Conservation (phyloP, 2,888 invertebrate species). For the Pomacea canaliculata region DNA sequence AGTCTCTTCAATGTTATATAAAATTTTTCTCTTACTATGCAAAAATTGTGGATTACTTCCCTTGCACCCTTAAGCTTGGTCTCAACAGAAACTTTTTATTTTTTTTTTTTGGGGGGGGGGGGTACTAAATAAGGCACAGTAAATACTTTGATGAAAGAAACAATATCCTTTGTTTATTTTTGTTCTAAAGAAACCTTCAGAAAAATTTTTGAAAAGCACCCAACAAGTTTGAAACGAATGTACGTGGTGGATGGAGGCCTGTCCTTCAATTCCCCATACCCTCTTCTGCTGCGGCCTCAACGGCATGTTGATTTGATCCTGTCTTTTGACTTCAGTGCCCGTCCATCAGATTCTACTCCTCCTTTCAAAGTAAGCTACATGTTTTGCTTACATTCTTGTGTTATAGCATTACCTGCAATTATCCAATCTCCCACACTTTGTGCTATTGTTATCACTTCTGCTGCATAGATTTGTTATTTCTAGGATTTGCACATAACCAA, state of each 20-base stretch:
- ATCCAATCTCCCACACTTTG: too few relatives aligned
- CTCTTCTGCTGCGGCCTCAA: conserved; percentile 70
- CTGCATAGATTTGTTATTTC: not conserved
- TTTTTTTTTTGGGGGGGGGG: too few relatives aligned
- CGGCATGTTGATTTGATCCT: conserved; percentile 69
- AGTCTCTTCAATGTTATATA: too few relatives aligned
- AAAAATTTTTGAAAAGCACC: conserved; percentile 68
- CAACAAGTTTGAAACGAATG: conserved; percentile 69
- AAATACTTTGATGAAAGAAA: too few relatives aligned
- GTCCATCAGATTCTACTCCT: conserved; percentile 65
- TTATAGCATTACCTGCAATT: too few relatives aligned
- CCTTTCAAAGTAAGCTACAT: conserved; percentile 66
- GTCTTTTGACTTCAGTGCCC: conserved; percentile 71
- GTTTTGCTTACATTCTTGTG: not conserved
- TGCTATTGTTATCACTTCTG: not conserved
- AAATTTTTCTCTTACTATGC: too few relatives aligned
- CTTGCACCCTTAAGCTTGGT: too few relatives aligned
- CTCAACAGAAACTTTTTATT: too few relatives aligned
- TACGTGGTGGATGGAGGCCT: conserved; percentile 71
- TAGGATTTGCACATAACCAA: too few relatives aligned
- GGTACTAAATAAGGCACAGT: too few relatives aligned
- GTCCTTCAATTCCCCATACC: conserved; percentile 72
- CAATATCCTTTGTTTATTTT: too few relatives aligned
- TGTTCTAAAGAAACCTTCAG: conserved; percentile 50
- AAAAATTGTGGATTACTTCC: too few relatives aligned